Base-by-base conservation (phyloP, 2,888 invertebrate species). In the Lamellibrachia columna region DNA sequence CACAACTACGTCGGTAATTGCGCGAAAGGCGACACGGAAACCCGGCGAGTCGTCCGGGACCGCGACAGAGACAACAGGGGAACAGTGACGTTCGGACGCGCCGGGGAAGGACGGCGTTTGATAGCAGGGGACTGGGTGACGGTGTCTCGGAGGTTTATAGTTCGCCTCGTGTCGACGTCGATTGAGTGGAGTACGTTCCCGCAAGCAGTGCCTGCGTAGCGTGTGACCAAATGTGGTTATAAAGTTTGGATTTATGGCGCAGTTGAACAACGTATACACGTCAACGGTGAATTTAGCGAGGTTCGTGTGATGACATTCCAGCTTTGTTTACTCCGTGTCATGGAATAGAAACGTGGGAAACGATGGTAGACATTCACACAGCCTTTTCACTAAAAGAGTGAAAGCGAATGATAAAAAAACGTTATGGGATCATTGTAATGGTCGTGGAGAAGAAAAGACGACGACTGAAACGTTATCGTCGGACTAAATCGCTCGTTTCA, bases 141-240 rank as follows among this genome's bases (percentile, higher is more conserved):
- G 55, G 9, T 55, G 9, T 40, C 1, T 9, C 8, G 55, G 9
- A 55, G 3, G 9, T 55, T 55, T 55, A 55, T 9, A 55, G 40
- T 40, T 55, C 55, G 7, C 55, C 9, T 55, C 75, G 11, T n/a
- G 6, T 22, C 22, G 75, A 22, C 75, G 75, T 11, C 4, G n/a
- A 15, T 75, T 6, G 75, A 75, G 75, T 15, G 22, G 75, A 75
- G 75, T 22, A n/a, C 2, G 75, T 75, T 22, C 75, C 75, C 75
- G 58, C 58, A 4, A 75, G 22, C 22, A 75, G 15, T 75, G n/a
- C 75, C 75, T 75, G n/a, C 22, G 75, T 6, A 6, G 22, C 75
- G 75, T 75, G 75, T 15, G 75, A 75, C 75, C 22, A 75, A 75
- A n/a, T 75, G 75, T n/a, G 75, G 75, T 75, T 75, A 75, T 75